Conservation (phyloP, 2,797 vertebrate species). For the Fistularia commersonii region DNA sequence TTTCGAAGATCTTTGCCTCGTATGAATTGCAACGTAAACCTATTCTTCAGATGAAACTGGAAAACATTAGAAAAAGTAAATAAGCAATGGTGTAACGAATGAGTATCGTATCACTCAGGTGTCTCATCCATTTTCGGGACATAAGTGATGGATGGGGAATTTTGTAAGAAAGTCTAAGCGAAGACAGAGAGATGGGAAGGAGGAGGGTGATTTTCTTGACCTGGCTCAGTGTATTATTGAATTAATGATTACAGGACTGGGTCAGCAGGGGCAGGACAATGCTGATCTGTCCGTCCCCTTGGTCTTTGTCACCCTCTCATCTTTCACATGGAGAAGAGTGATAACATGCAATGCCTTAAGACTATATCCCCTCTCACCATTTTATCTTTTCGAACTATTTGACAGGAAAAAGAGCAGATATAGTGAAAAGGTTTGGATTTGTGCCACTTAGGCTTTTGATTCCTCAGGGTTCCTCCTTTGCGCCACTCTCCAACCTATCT, state of each 20-base stretch:
- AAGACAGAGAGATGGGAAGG: conserved; percentile 1
- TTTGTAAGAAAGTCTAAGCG: background rate
- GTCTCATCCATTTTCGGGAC: no score
- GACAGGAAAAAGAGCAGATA: background rate
- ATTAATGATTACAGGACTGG: conserved; percentile 24
- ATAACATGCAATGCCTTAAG: background rate
- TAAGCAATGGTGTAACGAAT: background rate
- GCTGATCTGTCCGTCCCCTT: conserved; percentile 27
- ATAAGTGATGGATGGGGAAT: background rate
- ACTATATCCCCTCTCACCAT: background rate
- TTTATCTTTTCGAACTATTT: conserved; percentile 5
- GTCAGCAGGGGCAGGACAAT: conserved; percentile 16
- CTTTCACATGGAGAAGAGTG: background rate
- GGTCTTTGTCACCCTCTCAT: conserved; percentile 17
- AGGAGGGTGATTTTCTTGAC: conserved; percentile 9
- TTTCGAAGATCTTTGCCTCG: conserved; percentile 6
- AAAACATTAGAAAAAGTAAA: conserved; percentile 2
- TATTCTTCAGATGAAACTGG: conserved; percentile 1
- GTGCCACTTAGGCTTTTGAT: background rate
- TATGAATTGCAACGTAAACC: conserved; percentile 5
- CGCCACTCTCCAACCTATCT: background rate
- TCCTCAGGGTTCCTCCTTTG: background rate
- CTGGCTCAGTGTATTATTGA: conserved; percentile 19
- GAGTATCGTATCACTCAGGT: no score
- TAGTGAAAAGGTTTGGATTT: background rate